Percentiles rank a stretch among this genome's conserved stretches.
These are phyloP conservation scores for Eublepharis macularius DNA, from an alignment of 2,113 vertebrate species.

Conservation along the genomic window DNA sequence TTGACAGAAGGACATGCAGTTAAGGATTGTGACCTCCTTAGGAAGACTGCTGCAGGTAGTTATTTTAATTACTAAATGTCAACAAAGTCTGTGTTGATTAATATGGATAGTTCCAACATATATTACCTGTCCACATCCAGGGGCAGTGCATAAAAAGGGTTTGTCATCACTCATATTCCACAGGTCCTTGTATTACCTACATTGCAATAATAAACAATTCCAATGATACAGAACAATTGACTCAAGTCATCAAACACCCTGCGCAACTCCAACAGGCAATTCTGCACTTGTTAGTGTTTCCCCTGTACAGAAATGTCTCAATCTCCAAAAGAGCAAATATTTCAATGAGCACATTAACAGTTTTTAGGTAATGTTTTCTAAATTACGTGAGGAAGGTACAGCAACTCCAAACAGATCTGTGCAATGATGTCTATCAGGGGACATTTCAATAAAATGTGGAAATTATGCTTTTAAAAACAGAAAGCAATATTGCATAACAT, in stretches of 20 bases:
- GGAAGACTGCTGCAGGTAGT: neutral
- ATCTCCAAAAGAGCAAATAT: neutral
- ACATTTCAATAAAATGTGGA: neutral
- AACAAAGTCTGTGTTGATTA: neutral
- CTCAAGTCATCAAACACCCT: constrained; percentile 7
- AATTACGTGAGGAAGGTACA: neutral
- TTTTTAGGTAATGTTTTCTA: neutral
- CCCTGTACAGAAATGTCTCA: neutral
- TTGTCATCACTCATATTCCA: constrained; percentile 99
- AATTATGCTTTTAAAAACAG: neutral
- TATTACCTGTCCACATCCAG: constrained; percentile 96
- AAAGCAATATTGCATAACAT: neutral
- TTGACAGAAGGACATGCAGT: neutral
- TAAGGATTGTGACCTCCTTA: neutral
- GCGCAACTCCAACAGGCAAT: neutral
- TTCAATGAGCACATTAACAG: neutral
- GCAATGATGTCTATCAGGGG: accelerated
- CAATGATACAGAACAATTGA: constrained; percentile 14
- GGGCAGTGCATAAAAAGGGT: constrained; percentile 98
- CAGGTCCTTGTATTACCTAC: constrained; percentile 86
- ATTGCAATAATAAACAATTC: constrained; percentile 51
- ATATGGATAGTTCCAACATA: constrained; percentile 26
- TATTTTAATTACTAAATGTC: neutral
- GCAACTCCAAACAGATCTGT: neutral
- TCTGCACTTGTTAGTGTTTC: neutral